Evolutionary conservation across 2,888 invertebrate genomes (phyloP), one percentile per base, ranked within the genome.

Genomic region (Chrysolina oricalcia): DNA sequence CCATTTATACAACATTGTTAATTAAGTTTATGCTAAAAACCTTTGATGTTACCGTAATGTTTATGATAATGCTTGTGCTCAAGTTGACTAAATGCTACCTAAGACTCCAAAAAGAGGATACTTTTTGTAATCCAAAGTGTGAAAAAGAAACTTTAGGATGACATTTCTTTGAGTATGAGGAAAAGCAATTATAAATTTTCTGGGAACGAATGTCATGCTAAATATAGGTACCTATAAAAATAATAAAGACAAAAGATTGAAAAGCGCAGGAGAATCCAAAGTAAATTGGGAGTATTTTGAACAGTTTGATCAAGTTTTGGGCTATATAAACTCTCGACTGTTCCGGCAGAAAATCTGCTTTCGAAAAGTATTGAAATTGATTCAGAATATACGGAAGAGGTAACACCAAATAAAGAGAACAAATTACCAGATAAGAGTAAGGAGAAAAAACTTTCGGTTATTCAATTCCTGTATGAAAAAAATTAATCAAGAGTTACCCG

Each of bases 221-320:
- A 46, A 46, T 46, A 46, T 46, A 46, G 46, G 46, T 15, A 46
- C 46, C 46, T 46, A 46, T 46, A 46, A 46, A 46, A 46, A 46
- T 46, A 46, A 46, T 46, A 46, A 46, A n/a, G 46, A 46, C 6
- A 46, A 46, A 46, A 46, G 46, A 15, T 46, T 46, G 46, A 46
- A 15, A 46, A 46, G 46, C 46, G 15, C 10, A 46, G 15, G 46
- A 15, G 1, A 46, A 46, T 46, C 15, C 46, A 46, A 46, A 46
- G 5, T 46, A 46, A 46, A 9, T 15, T 46, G 46, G 46, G 46
- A 46, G 46, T 46, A 46, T 46, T 46, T 46, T 46, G 46, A 46
- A 46, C 15, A 46, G 46, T 46, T 46, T 46, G 46, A 46, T 46
- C 46, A 46, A 46, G 46, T 46, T 46, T 46, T 46, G 46, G 15